Base-by-base conservation (phyloP, 2,113 vertebrate species). In the Anoplopoma fimbria region DNA sequence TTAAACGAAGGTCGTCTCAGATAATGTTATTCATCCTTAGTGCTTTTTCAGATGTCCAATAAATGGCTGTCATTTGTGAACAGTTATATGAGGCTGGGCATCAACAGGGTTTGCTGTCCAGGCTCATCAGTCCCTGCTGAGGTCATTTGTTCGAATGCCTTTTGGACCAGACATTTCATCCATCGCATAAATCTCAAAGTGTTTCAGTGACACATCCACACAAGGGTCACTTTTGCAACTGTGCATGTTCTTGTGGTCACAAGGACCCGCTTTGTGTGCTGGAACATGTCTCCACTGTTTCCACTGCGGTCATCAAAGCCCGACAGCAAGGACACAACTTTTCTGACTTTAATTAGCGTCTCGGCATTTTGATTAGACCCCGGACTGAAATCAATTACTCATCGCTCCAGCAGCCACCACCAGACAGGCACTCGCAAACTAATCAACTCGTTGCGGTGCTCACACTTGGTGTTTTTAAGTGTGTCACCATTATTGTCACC, bases 361-460 rank as follows among this genome's bases (percentile, higher is more conserved):
- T 92, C 85, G 5, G 38, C 49, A 19, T 79, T 85, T 81, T 92
- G 79, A 91, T 90, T 89, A 76, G 82, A 86, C 75, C 63, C 69
- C 25, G 25, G 42, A 72, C 80, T 81, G 68, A 92, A 92, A 94
- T 94, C 90, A 91, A 94, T 94, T 68, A 85, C 83, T 87, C 88
- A 77, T 77, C 58, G 42, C 80, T 80, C 47, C 70, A 70, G 77
- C 75, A 51, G 80, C 73, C 31, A 29, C 75, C 31, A 61, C 29
- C 63, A 75, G 67, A 65, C 83, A 60, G 72, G 57, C 29, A n/a
- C 36, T 69, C 68, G 31, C 61, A 73, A 79, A 72, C 69, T 60
- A 81, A 88, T 89, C 79, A 65, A 72, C 55, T 69, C 51, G 31
- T 33, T 77, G 77, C 61, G 31, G 69, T 38, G 63, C 71, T 76